phyloP scores from a whole-genome alignment of 2,797 vertebrate species.

The Rhinichthys osculus region DNA sequence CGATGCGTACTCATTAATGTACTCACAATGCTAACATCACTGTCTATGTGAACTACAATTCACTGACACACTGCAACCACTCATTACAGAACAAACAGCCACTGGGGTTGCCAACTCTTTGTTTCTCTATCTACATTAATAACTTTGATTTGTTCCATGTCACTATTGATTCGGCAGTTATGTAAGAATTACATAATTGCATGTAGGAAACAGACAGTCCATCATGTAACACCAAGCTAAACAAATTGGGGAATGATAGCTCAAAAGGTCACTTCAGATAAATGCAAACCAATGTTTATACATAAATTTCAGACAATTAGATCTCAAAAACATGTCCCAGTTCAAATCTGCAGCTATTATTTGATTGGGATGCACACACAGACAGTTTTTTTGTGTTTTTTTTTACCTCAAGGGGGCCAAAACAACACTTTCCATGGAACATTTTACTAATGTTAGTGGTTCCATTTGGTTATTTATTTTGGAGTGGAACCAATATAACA shows the following conservation, averaged over 20 bases:
- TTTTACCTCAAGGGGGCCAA: background rate
- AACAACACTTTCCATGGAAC: background rate
- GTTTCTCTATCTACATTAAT: conserved; percentile 16
- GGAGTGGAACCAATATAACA: background rate
- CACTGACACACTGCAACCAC: conserved; percentile 22
- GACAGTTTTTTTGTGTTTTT: too few relatives aligned
- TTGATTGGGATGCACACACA: background rate
- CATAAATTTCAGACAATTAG: conserved; percentile 2
- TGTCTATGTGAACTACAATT: conserved; percentile 4
- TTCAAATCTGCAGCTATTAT: conserved; percentile 17
- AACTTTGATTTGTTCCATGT: conserved; percentile 37
- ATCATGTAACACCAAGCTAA: background rate
- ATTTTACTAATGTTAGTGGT: background rate
- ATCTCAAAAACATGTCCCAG: background rate
- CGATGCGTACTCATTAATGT: conserved; percentile 19
- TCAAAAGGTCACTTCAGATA: background rate
- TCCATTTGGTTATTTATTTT: background rate
- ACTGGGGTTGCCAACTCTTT: conserved; percentile 30
- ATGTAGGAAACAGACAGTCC: background rate
- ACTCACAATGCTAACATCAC: background rate
- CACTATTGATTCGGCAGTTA: conserved; percentile 30
- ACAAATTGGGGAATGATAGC: background rate
- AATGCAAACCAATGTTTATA: background rate
- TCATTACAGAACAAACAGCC: conserved; percentile 33
- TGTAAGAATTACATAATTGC: conserved; percentile 28